Evolutionary conservation across 2,113 vertebrate species (phyloP).

Genomic region (Craseonycteris thonglongyai): DNA sequence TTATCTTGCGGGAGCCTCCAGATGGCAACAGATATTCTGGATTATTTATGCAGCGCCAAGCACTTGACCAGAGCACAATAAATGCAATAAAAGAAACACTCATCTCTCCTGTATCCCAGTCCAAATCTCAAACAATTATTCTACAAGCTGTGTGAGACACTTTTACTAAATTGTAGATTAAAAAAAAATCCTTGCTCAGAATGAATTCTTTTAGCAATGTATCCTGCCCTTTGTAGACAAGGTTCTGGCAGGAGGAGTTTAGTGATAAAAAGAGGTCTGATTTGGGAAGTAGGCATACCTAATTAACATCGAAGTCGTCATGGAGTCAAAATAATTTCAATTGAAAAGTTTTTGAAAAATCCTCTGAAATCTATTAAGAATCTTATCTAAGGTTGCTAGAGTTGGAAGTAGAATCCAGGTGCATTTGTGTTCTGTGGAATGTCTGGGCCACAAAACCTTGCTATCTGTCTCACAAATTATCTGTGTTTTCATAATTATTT

Average conservation of each 20-base stretch:
- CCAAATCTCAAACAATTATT: background rate
- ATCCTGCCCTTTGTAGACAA: conserved; percentile 22
- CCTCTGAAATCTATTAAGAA: conserved; percentile 7
- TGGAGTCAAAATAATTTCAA: background rate
- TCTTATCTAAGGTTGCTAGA: background rate
- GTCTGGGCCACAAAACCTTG: background rate
- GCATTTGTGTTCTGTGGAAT: background rate
- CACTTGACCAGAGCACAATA: background rate
- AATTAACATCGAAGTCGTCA: conserved; percentile 20
- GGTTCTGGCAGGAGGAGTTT: conserved; percentile 30
- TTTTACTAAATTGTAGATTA: conserved; percentile 3
- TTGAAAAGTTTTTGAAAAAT: conserved; percentile 24
- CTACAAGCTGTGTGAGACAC: background rate
- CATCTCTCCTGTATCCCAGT: background rate
- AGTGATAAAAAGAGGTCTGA: background rate
- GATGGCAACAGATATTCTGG: background rate
- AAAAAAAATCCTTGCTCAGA: background rate
- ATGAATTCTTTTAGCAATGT: conserved; percentile 26
- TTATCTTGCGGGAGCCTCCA: background rate
- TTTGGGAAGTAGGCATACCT: conserved; percentile 11
- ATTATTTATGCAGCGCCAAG: background rate
- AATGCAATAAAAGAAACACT: background rate
- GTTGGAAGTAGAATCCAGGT: background rate
- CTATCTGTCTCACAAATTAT: background rate
- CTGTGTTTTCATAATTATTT: conserved; percentile 9